Evolutionary conservation across 2,888 invertebrate species (phyloP), one percentile per base, ranked within the genome.

Genomic region (Idaea straminata): DNA sequence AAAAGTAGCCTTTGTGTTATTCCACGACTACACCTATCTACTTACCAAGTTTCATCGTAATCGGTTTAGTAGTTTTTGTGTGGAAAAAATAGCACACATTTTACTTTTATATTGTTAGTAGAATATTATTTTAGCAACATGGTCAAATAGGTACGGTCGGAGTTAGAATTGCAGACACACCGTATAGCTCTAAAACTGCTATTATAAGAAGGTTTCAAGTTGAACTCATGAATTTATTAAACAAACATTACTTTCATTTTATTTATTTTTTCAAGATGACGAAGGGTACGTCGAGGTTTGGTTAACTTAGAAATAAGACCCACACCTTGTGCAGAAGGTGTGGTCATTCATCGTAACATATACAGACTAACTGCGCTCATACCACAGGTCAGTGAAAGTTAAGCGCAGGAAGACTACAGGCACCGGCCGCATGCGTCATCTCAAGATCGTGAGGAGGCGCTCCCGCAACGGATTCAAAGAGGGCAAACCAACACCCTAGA

Each of bases 221-320:
- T n/a, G n/a, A n/a, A n/a, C n/a, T n/a, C n/a, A n/a, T n/a, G n/a
- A n/a, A n/a, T n/a, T n/a, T n/a, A n/a, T 77, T 47, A 72, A 73
- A 69, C 59, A 66, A 70, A 67, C 70, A 76, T 85, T 87, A 86
- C 86, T 84, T 83, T 63, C 66, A 74, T 81, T 81, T 75, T 79
- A n/a, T n/a, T n/a, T n/a, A n/a, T 74, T 83, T 84, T 95, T 95
- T 81, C 94, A 98, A n/a, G n/a, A n/a, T n/a, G 99, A 99, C 99
- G 94, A 99, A 99, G 94, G 99, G 99, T 95, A 99, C 99, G 77
- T 98, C 99, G 83, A 99, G 99, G 94, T 99, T 99, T 96, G 99
- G 99, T 95, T 99, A 99, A 94, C 97, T 99, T 89, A 98, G 99
- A 83, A 99, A 99, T 93, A 99, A 99, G 97, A 99, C 99, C 85